Base-by-base conservation (phyloP, 1,140 invertebrate species). In the Leptinotarsa defecta region DNA sequence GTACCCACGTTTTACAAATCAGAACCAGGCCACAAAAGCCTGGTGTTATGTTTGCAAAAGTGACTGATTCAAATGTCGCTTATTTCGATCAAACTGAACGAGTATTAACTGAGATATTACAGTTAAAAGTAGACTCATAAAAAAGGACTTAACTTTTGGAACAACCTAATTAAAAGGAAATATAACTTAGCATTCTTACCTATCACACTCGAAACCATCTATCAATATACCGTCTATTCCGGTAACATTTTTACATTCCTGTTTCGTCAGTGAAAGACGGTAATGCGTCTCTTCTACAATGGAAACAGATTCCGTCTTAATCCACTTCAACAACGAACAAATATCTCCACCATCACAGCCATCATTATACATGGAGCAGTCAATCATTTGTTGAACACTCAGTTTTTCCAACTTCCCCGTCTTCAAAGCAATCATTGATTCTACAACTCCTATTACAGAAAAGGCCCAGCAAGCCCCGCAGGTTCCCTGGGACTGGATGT, bases 391-490 rank as follows among this genome's bases (percentile, higher is more conserved):
- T 87, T 96, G 94, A 13, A 95, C 91, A 86, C 94, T 95, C 11
- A 94, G 88, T 3, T 87, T 77, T 22, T 87, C 80, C 5, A 94
- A 83, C 48, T 87, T 89, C 17, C 90, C 90, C 64, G 87, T 91
- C 79, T 89, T 87, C 17, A 94, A 90, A 1, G 93, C 92, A 75
- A 90, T 86, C 93, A 95, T 94, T 1, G 92, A 89, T 85, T 96
- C 94, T 57, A 92, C 89, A 6, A 91, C 91, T 82, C 93, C 93
- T 1, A 95, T 88, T 0, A 91, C 91, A 82, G 93, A 94, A 85
- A 95, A 95, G 0, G 95, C 95, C 94, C 94, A 96, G 85, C 95
- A 96, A 3, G 94, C 94, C 6, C 94, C 94, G 86, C 95, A 97
- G 17, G 87, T 80, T 11, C 91, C 91, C 84, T 97, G 95, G 83